Conservation (phyloP, 2,888 invertebrate genomes). For the Glaucopsyche alexis region DNA sequence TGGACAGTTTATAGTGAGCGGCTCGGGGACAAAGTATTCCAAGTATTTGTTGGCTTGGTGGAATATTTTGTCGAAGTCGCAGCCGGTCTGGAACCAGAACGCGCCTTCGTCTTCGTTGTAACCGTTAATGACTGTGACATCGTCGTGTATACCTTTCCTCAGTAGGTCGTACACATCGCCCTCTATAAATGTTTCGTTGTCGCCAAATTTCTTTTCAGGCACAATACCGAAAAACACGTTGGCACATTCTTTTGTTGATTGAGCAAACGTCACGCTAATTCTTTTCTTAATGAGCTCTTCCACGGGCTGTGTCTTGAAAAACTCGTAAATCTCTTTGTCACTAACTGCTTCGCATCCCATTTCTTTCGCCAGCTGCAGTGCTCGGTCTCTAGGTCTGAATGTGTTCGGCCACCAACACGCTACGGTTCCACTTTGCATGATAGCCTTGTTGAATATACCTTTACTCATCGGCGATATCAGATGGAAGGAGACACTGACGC, state of each 20-base stretch:
- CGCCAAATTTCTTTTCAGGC: slow-evolving; percentile 53
- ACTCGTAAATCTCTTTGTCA: slow-evolving; percentile 52
- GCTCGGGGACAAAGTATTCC: slow-evolving; percentile 52
- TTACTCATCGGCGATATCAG: slow-evolving; percentile 67
- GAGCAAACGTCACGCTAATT: not conserved
- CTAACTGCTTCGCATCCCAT: slow-evolving; percentile 55
- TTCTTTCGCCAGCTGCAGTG: slow-evolving; percentile 49
- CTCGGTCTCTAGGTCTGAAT: slow-evolving; percentile 71
- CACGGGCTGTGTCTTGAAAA: slow-evolving; percentile 52
- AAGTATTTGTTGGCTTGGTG: slow-evolving; percentile 46
- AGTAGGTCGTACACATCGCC: slow-evolving; percentile 36
- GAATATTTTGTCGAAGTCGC: slow-evolving; percentile 35
- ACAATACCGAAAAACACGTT: slow-evolving; percentile 47
- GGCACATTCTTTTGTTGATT: slow-evolving; percentile 36
- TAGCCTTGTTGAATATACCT: slow-evolving; percentile 70
- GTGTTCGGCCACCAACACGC: slow-evolving; percentile 76
- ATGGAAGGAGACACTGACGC: slow-evolving; percentile 54
- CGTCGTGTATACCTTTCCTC: slow-evolving; percentile 55
- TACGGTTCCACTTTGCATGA: slow-evolving; percentile 85
- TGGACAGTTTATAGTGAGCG: slow-evolving; percentile 41
- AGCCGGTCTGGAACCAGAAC: slow-evolving; percentile 39
- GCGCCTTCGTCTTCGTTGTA: slow-evolving; percentile 85
- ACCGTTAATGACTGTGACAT: slow-evolving; percentile 84
- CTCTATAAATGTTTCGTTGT: slow-evolving; percentile 52
- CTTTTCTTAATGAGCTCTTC: slow-evolving; percentile 42